phyloP scores from a whole-genome alignment of 2,888 invertebrate species.

The Tenthredo scrophulariae region DNA sequence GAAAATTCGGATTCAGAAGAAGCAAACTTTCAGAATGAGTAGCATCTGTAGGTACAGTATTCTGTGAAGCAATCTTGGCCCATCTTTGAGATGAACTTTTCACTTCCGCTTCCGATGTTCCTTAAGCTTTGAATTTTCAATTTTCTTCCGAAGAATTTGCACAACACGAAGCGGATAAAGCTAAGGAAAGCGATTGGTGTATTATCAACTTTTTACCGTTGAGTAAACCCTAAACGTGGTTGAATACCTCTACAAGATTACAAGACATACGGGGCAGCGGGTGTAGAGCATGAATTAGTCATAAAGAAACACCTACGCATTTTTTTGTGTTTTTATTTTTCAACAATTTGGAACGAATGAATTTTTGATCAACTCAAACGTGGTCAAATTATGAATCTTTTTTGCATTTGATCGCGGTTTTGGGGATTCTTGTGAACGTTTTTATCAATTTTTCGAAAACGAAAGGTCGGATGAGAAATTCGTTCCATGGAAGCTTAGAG shows the following conservation, averaged over 20 bases:
- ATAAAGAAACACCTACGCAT: not conserved
- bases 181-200: slow-evolving; percentile 15
- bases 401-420: no score
- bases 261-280: not conserved
- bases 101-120: not conserved
- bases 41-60: not conserved
- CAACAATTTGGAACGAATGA: no score
- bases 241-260: slow-evolving; percentile 13
- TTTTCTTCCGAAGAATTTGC: not conserved
- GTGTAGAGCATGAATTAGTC: not conserved
- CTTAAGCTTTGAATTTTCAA: slow-evolving; percentile 7
- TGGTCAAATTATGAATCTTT: no score
- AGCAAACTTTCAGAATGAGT: not conserved
- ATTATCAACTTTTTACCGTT: not conserved
- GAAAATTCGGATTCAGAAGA: not conserved
- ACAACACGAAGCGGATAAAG: not conserved
- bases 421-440: no score
- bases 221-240: not conserved
- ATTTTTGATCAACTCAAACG: no score
- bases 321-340: no score
- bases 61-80: not conserved
- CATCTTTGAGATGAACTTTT: not conserved
- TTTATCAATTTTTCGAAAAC: no score
- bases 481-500: no score
- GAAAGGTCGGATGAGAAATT: no score